These are phyloP conservation scores for Tenthredo scrophulariae DNA, from an alignment of 2,888 invertebrate genomes.

Conservation along the genomic window DNA sequence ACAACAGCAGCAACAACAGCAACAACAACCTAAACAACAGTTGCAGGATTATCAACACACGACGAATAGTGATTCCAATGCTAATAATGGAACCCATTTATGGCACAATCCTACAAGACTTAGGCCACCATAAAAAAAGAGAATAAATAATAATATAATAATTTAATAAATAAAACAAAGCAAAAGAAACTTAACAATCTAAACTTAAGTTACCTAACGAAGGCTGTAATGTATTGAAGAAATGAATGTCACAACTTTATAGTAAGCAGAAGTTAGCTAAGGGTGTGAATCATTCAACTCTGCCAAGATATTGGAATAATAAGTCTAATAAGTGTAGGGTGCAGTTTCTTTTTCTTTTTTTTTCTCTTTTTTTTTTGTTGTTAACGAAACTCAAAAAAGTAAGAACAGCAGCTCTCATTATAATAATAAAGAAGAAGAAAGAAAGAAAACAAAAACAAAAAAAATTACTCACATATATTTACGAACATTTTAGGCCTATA, in stretches of 20 bases:
- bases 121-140: conserved; percentile 75
- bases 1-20: conserved; percentile 57
- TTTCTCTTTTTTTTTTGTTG: background rate
- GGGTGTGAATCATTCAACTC: background rate
- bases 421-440: background rate
- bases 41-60: conserved; percentile 66
- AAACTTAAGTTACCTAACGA: conserved; percentile 77
- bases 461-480: conserved; percentile 23
- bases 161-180: conserved; percentile 19
- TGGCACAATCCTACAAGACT: conserved; percentile 77
- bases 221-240: conserved; percentile 69
- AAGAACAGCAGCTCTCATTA: conserved; percentile 14
- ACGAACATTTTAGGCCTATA: conserved; percentile 48
- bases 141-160: conserved; percentile 8
- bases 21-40: conserved; percentile 64
- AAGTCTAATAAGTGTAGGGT: conserved; percentile 24
- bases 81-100: conserved; percentile 71
- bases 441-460: background rate
- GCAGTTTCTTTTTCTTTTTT: background rate
- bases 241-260: conserved; percentile 20
- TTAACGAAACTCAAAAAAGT: background rate
- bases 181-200: conserved; percentile 56
- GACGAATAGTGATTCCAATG: conserved; percentile 65
- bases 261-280: conserved; percentile 47
- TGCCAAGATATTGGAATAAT: conserved; percentile 20